Conservation (phyloP, 2,888 invertebrate species). For the Nasonia oneida region DNA sequence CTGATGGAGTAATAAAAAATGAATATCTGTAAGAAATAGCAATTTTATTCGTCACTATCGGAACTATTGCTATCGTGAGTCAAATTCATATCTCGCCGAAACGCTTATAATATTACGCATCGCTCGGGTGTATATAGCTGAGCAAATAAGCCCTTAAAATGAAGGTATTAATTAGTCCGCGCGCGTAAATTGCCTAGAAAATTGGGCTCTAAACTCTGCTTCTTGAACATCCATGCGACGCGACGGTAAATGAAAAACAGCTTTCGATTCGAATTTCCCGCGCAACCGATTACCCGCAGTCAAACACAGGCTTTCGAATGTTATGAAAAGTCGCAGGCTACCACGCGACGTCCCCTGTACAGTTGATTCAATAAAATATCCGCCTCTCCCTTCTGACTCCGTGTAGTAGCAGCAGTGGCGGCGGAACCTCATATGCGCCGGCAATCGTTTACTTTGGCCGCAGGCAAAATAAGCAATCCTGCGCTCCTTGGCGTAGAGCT, state of each 20-base stretch:
- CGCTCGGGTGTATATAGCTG: background rate
- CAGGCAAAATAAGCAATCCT: conserved; percentile 40
- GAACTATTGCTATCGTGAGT: too few relatives aligned
- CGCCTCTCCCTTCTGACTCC: background rate
- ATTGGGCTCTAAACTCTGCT: too few relatives aligned
- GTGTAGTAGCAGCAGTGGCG: background rate
- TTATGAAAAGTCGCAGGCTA: background rate
- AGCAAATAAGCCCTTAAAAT: background rate
- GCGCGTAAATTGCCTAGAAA: too few relatives aligned
- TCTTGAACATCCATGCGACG: too few relatives aligned
- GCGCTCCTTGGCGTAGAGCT: background rate
- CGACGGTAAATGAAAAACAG: background rate
- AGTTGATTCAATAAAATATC: conserved; percentile 28
- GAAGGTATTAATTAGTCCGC: background rate
- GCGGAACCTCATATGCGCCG: background rate
- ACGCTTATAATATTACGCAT: background rate
- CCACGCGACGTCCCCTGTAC: too few relatives aligned
- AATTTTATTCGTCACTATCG: too few relatives aligned
- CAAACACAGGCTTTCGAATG: background rate
- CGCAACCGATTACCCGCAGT: background rate
- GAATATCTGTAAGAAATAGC: too few relatives aligned
- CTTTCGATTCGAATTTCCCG: background rate
- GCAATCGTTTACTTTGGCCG: conserved; percentile 23
- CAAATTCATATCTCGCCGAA: background rate
- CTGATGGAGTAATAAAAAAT: too few relatives aligned